Evolutionary conservation across 2,797 vertebrate species (phyloP), one percentile per base, ranked within the genome.

Genomic region (Enteromius trimaculatus): DNA sequence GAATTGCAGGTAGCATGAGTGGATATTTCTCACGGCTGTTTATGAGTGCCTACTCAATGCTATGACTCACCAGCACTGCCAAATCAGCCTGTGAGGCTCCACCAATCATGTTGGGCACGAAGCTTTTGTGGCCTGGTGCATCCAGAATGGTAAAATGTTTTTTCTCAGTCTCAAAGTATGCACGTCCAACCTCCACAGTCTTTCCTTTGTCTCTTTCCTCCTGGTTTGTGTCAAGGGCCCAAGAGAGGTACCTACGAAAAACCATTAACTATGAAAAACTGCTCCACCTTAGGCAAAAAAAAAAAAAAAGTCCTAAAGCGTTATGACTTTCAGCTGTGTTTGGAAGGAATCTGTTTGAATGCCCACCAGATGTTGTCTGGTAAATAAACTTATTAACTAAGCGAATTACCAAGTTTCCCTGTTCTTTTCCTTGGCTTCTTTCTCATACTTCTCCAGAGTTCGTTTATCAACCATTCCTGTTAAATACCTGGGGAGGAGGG

Each of bases 401-500:
- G 2, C 3, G 19, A 79, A 39, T 92, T 94, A 99, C 98, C 98
- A 99, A 88, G 97, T 99, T 96, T 99, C 98, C 93, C 98, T 95
- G 94, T 98, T 99, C 94, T 99, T 99, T 86, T 99, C 98, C 95
- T 99, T 99, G 90, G 98, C 98, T 94, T 99, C 98, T 91, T 97
- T 95, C 91, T 99, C 98, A 0, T 99, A 99, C 91, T 99, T 99
- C 91, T 99, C 98, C 90, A 99, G 95, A 84, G 98, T 99, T 90
- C 98, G 95, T 93, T 99, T 99, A 88, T 99, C 98, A 90, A 99
- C 98, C 98, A 99, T 99, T 81, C 98, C 98, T 5, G 98, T 99
- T 90, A 99, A 94, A 91, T 98, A 99, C 98, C 98, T 99, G 86
- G 70, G 65, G 65, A 62, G 11, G 42, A 37, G 60, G n/a, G 7